Base-by-base conservation (phyloP, 2,113 vertebrate species). In the Paramisgurnus dabryanus region DNA sequence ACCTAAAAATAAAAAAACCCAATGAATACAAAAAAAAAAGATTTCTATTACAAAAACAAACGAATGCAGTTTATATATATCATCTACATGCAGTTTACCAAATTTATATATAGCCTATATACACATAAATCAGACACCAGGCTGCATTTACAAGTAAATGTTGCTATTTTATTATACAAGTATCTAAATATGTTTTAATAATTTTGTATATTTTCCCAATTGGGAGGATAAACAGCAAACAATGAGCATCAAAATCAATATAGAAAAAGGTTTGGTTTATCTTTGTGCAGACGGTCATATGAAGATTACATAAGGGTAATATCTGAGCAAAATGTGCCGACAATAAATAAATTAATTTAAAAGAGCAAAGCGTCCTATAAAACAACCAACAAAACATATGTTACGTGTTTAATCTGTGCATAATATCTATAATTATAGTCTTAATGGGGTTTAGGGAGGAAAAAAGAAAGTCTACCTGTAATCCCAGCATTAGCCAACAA, bases 271-370 rank as follows among this genome's bases (percentile, higher is more conserved):
- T 71, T 55, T 57, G 50, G 34, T 71, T 71, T 71, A 6, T 18
- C 50, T 57, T 71, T 71, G 67, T 69, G 67, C n/a, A 49, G 67
- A 49, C 2, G 49, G 15, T 57, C 27, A 40, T 34, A 39, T 71
- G 68, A 40, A 40, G 69, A 57, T 71, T 71, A 57, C 39, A 71
- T 57, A 71, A 15, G 67, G 11, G 22, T 27, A 17, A 12, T 50
- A 69, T 50, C 34, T n/a, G 5, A 9, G 15, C 3, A 55, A n/a
- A n/a, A n/a, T n/a, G n/a, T n/a, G n/a, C n/a, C 49, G 81, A 82
- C 89, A 91, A 91, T 92, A 93, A 93, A 92, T 91, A 90, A 87
- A 85, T 87, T 85, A 82, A 57, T 72, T 41, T 72, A 85, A 89
- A 89, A 87, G 86, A 87, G 88, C 86, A 86, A 88, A 90, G 69